phyloP scores from a whole-genome alignment of 1,140 invertebrate species.

The Aphidius ervi region DNA sequence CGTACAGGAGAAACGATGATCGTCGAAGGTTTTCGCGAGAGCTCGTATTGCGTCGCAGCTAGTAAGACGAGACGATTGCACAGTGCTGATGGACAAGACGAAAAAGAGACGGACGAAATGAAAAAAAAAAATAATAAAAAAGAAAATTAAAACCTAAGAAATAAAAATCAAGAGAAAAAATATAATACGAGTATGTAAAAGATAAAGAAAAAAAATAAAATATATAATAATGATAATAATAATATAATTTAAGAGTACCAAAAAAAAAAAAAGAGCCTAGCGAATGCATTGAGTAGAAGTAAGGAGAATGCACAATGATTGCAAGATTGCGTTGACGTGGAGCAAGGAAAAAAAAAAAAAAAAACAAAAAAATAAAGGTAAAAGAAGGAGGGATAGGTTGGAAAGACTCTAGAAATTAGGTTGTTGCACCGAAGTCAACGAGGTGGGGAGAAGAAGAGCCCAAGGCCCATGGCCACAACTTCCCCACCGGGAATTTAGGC shows the following conservation, averaged over 20 bases:
- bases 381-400: slow-evolving; percentile 15
- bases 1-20: too few relatives aligned
- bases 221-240: too few relatives aligned
- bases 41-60: slow-evolving; percentile 47
- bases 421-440: slow-evolving; percentile 49
- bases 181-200: not conserved
- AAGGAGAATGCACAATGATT: slow-evolving; percentile 16
- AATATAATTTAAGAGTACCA: not conserved
- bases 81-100: slow-evolving; percentile 14
- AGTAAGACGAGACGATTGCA: slow-evolving; percentile 52
- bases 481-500: slow-evolving; percentile 49
- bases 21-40: slow-evolving; percentile 18
- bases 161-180: slow-evolving; percentile 12
- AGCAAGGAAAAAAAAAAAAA: slow-evolving; percentile 19
- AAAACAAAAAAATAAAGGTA: slow-evolving; percentile 13
- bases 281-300: slow-evolving; percentile 49
- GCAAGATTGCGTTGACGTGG: slow-evolving; percentile 25
- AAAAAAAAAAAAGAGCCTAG: slow-evolving; percentile 45
- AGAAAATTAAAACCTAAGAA: slow-evolving; percentile 9
- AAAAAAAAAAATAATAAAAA: not conserved
- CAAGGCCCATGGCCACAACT: slow-evolving; percentile 50
- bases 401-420: slow-evolving; percentile 53
- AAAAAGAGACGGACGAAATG: not conserved
- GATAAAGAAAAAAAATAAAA: too few relatives aligned
- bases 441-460: slow-evolving; percentile 41